These are phyloP conservation scores for Cyrtonyx montezumae DNA, from an alignment of 2,113 vertebrate genomes.

Conservation along the genomic window DNA sequence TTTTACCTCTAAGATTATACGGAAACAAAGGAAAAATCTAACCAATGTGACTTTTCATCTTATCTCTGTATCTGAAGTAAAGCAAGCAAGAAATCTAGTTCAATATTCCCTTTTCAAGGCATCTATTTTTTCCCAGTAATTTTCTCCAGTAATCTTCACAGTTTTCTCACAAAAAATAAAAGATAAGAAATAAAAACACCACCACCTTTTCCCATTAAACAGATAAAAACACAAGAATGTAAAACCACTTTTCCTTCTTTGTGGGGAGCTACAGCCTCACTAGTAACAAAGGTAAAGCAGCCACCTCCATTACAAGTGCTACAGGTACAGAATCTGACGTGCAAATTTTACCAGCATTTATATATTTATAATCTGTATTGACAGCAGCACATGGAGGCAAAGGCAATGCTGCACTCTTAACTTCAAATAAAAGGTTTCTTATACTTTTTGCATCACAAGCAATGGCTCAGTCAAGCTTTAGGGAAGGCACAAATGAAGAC, in stretches of 20 bases:
- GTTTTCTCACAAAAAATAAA: not conserved
- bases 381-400: not conserved
- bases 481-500: slow-evolving; percentile 45
- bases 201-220: not conserved
- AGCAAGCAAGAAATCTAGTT: not conserved
- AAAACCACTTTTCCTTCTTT: not conserved
- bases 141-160: not conserved
- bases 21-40: not conserved
- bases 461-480: slow-evolving; percentile 28
- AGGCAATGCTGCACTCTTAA: accelerated
- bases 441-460: slow-evolving; percentile 15
- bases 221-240: not conserved
- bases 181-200: too few relatives aligned
- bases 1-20: not conserved
- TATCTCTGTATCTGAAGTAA: not conserved
- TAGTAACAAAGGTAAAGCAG: not conserved
- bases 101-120: not conserved
- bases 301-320: not conserved
- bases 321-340: not conserved
- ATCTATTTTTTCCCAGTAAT: not conserved
- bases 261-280: not conserved
- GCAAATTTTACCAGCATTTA: not conserved
- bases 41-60: not conserved
- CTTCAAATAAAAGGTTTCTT: slow-evolving; percentile 26
- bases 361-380: not conserved